Evolutionary conservation across 1,140 invertebrate genomes (phyloP), one percentile per base, ranked within the genome.

Genomic region (Bombus superbus): DNA sequence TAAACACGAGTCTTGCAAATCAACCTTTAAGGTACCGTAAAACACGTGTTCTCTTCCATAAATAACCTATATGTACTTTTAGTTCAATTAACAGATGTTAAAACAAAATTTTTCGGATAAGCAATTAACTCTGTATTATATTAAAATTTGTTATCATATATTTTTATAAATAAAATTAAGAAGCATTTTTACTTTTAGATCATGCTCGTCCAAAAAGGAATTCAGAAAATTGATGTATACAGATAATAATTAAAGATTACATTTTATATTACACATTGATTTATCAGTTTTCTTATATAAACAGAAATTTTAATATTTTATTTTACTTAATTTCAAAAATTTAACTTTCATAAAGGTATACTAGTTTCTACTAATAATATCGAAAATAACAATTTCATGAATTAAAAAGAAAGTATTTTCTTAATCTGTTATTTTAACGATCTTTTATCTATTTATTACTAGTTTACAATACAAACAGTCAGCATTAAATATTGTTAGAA

Each of bases 51-150:
- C 44, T 47, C 28, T 64, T 32, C 18, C 25, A 64, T 62, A 42
- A 62, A 69, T 85, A 85, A 85, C 83, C 83, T 85, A 72, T 15
- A 32, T 73, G 10, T 8, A n/a, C 22, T 78, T 78, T 78, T 44
- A 2, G 25, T 32, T 62, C 15, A 53, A 53, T 42, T 28, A 53
- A 68, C 6, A 66, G 9, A 22, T n/a, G 53, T 76, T 57, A 35
- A 35, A 42, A 40, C 66, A 53, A 35, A 44, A 77, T 42, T 57
- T 53, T 57, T 2, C 13, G 13, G 40, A 22, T 11, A 13, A 11
- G 1, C 5, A 82, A 75, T 64, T 44, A 28, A 44, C 2, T 28
- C 18, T 59, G 5, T n/a, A 35, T 82, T 62, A 6, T 11, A 28
- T 42, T 25, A 11, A 64, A 40, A 8, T 40, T 53, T 47, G 38